A percentile compares a stretch with the other conserved stretches of the same genome.
Evolutionary conservation across 2,113 vertebrate genomes (phyloP).

Genomic region (Thamnophis sirtalis): DNA sequence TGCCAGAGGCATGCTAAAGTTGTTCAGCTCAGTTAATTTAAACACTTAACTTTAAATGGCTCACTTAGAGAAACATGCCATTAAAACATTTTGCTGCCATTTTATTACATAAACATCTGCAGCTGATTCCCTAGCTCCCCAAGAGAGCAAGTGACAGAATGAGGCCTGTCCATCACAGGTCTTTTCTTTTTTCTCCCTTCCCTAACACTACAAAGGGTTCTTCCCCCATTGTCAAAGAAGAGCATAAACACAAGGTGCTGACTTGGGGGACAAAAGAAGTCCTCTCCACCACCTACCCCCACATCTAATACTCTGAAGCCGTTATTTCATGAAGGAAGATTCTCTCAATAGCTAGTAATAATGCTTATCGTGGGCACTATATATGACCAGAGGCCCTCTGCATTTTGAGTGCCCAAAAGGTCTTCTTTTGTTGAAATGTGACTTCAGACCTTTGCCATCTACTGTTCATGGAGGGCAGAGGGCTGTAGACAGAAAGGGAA

Average conservation of each 20-base stretch:
- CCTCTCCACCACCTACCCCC: neutral
- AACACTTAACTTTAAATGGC: constrained; percentile 45
- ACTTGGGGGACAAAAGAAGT: neutral
- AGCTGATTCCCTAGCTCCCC: neutral
- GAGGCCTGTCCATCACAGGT: neutral
- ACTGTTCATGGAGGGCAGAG: neutral
- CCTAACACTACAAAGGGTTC: neutral
- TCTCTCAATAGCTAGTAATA: neutral
- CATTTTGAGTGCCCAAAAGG: neutral
- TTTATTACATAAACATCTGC: constrained; percentile 13
- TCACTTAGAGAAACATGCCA: constrained; percentile 33
- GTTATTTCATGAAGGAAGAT: neutral
- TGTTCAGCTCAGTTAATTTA: constrained; percentile 44
- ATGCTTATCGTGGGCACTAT: neutral
- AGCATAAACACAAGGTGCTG: neutral
- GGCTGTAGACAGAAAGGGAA: neutral
- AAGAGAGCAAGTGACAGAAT: constrained; percentile 14
- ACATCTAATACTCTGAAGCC: neutral
- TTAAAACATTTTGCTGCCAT: constrained; percentile 24
- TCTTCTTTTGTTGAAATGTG: neutral
- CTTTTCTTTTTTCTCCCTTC: neutral
- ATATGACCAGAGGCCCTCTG: too few relatives aligned
- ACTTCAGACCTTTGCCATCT: neutral
- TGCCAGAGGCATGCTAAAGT: constrained; percentile 39
- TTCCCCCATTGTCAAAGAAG: neutral